Evolutionary conservation across 1,140 invertebrate genomes (phyloP).

Genomic region (Brachionus sp.): DNA sequence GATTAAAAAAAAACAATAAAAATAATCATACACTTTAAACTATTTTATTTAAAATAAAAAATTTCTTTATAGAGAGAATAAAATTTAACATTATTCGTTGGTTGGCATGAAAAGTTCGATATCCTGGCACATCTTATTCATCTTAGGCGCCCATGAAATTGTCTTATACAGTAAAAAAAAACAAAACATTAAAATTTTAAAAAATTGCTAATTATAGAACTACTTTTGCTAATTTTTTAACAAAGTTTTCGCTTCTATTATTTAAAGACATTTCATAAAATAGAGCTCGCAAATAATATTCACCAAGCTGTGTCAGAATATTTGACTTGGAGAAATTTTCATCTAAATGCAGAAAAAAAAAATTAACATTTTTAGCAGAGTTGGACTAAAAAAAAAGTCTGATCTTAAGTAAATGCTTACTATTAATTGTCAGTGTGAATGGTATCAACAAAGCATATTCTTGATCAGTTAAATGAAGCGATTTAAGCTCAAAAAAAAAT

Average conservation of each 20-base stretch:
- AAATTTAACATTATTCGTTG: background rate
- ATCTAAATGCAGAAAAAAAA: background rate
- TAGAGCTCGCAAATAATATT: slow-evolving; percentile 35
- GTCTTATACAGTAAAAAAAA: background rate
- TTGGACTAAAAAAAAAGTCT: background rate
- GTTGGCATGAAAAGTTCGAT: background rate
- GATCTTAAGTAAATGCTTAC: background rate
- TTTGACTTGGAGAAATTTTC: background rate
- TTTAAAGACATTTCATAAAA: slow-evolving; percentile 9
- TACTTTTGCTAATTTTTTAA: background rate
- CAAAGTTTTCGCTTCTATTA: background rate
- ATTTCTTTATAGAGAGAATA: too few species aligned
- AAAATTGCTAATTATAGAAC: background rate
- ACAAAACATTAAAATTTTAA: background rate
- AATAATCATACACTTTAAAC: too few species aligned
- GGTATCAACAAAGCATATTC: background rate
- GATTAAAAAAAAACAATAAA: too few species aligned
- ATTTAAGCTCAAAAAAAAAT: slow-evolving; percentile 7
- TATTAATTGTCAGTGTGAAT: background rate
- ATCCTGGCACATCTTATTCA: slow-evolving; percentile 17
- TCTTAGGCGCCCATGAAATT: background rate
- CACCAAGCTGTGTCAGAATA: background rate
- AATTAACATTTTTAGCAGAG: too few species aligned
- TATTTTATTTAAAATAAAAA: too few species aligned
- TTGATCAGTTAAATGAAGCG: background rate